These are phyloP conservation scores for Timema podura DNA, from an alignment of 2,888 invertebrate species.

Conservation along the genomic window DNA sequence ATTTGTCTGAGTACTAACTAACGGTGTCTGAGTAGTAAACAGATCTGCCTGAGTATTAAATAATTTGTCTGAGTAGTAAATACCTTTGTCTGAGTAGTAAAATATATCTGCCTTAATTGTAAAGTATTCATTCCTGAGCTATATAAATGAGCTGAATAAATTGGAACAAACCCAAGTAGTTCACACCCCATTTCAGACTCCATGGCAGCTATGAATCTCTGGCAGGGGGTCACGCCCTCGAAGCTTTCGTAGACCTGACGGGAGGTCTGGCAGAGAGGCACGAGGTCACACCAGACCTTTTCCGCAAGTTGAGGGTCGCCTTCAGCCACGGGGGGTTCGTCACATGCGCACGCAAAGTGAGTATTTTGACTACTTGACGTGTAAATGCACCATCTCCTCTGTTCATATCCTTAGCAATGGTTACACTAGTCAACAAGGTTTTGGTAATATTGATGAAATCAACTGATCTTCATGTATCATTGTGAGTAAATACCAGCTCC, in stretches of 20 bases:
- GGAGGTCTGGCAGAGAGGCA: conserved; percentile 47
- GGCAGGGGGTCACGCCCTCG: conserved; percentile 47
- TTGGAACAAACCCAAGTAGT: no score
- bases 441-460: no score
- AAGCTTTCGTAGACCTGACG: conserved; percentile 48
- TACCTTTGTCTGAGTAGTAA: no score
- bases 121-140: no score
- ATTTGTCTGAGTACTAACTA: no score
- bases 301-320: conserved; percentile 41
- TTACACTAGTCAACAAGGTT: no score
- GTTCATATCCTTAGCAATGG: no score
- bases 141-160: no score
- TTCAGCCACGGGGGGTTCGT: conserved; percentile 44
- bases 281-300: conserved; percentile 41
- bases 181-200: conserved; percentile 37
- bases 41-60: no score
- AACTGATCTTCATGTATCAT: background rate
- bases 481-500: background rate
- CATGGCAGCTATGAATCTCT: conserved; percentile 48
- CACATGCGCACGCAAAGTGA: conserved; percentile 46
- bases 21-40: no score
- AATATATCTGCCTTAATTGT: no score
- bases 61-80: no score
- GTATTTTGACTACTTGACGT: background rate
- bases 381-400: background rate